Conservation (phyloP, 2,888 invertebrate species). For the Conus canariensis region DNA sequence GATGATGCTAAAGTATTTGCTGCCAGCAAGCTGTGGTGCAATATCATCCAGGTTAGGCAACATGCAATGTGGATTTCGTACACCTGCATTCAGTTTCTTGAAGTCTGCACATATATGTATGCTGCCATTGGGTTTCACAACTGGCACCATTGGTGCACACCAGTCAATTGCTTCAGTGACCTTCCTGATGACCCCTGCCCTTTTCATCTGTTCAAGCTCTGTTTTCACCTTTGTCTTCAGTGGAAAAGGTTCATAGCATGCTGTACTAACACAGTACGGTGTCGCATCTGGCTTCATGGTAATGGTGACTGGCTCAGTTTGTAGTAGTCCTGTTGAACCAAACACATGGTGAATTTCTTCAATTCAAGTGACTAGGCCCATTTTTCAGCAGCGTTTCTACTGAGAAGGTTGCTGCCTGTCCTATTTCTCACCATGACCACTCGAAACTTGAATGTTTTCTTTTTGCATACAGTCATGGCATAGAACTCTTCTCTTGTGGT, state of each 20-base stretch:
- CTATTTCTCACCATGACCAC: not conserved
- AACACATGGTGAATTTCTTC: not conserved
- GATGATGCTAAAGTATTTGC: not conserved
- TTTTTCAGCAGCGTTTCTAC: not conserved
- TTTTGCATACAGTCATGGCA: not conserved
- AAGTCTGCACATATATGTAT: not conserved
- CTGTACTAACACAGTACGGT: not conserved
- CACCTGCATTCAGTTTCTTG: not conserved
- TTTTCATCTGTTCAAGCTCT: not conserved
- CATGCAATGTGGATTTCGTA: slow-evolving; percentile 1
- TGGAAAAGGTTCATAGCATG: not conserved
- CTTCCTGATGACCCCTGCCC: not conserved
- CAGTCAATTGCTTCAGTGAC: not conserved
- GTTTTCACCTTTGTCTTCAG: not conserved
- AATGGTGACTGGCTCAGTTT: not conserved
- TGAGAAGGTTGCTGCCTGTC: too few relatives aligned
- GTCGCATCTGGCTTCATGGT: not conserved
- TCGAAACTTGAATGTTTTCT: not conserved
- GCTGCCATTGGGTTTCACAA: not conserved
- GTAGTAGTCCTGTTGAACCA: not conserved
- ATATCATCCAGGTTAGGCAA: slow-evolving; percentile 8
- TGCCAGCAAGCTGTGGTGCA: not conserved
- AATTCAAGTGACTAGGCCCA: not conserved
- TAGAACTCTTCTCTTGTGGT: not conserved
- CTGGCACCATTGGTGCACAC: slow-evolving; percentile 24